Base-by-base conservation (phyloP, 2,888 invertebrate species). In the Mechanitis mazaeus region DNA sequence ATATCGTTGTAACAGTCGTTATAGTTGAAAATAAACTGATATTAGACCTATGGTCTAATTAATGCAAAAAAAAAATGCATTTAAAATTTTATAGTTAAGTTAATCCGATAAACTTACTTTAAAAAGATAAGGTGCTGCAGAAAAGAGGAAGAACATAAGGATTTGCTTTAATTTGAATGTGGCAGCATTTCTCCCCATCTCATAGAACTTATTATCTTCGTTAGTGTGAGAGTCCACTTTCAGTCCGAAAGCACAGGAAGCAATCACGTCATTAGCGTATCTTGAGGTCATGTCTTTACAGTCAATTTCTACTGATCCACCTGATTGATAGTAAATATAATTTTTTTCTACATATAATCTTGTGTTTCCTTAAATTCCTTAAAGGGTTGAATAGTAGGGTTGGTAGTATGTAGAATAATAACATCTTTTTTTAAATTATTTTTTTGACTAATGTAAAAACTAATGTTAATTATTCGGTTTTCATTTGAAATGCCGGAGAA, bases 161-260 rank as follows among this genome's bases (percentile, higher is more conserved):
- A 75, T 60, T 50, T 73, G 69, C 2, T 58, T 56, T 2, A 73
- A 73, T 1, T 63, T 73, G 59, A 91, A 88, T 6, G 79, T 79
- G 0, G 90, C 83, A 1, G 83, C 69, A 46, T 75, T 76, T 69
- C 84, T 86, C 28, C 90, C 91, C 81, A 83, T 86, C 55, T 71
- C 50, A 68, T 86, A 91, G 69, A 92, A 92, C 47, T 85, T 78
- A 68, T 92, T 91, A 0, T 90, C 73, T 1, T 91, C 79, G 0
- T 92, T 77, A 50, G 75, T 74, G 47, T 91, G 77, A 0, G 92
- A 92, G 68, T 92, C 84, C 12, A 90, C 84, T 68, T 85, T 76
- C 1, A 87, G 65, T 0, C 88, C 88, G 64, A 85, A 88, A 2
- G 83, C 85, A 3, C 79, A 74, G 0, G 81, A 79, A 2, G 87